A percentile compares a stretch with the other conserved stretches of the same genome.
These are phyloP conservation scores for Nesogale talazaci DNA, from an alignment of 2,113 vertebrate genomes.

Conservation along the genomic window DNA sequence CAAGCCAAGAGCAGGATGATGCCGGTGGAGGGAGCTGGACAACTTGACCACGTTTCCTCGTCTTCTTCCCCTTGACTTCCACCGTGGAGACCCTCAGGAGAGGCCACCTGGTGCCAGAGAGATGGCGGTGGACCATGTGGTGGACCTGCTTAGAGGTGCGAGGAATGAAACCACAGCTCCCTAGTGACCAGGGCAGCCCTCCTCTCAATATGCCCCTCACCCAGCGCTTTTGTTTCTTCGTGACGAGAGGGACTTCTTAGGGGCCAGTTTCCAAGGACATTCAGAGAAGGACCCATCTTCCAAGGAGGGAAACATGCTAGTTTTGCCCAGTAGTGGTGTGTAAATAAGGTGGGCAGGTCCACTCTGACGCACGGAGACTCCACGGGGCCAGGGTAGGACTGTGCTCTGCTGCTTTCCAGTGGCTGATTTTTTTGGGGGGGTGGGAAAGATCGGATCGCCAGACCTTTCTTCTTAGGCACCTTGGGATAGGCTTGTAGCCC, in stretches of 20 bases:
- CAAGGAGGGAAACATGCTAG: background rate
- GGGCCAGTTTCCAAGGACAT: background rate
- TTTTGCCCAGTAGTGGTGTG: background rate
- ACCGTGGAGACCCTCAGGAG: background rate
- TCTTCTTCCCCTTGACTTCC: background rate
- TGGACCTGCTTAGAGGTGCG: background rate
- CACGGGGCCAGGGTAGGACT: background rate
- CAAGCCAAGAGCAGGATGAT: conserved; percentile 33
- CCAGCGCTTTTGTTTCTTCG: background rate
- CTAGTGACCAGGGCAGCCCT: background rate
- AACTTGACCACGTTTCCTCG: background rate
- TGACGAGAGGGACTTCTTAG: background rate
- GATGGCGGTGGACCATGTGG: background rate
- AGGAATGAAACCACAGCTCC: background rate
- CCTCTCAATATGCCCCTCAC: accelerated
- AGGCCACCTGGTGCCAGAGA: background rate
- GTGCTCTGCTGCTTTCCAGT: background rate
- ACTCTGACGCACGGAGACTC: background rate
- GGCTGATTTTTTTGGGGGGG: background rate
- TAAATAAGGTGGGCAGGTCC: background rate
- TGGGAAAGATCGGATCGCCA: background rate
- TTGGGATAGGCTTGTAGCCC: background rate
- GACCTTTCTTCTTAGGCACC: background rate
- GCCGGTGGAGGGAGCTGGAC: background rate
- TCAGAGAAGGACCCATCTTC: background rate